A percentile compares a stretch with the other conserved stretches of the same genome.
These are phyloP conservation scores for Micoletzkya japonica DNA, from an alignment of 2,888 invertebrate species.

Conservation along the genomic window DNA sequence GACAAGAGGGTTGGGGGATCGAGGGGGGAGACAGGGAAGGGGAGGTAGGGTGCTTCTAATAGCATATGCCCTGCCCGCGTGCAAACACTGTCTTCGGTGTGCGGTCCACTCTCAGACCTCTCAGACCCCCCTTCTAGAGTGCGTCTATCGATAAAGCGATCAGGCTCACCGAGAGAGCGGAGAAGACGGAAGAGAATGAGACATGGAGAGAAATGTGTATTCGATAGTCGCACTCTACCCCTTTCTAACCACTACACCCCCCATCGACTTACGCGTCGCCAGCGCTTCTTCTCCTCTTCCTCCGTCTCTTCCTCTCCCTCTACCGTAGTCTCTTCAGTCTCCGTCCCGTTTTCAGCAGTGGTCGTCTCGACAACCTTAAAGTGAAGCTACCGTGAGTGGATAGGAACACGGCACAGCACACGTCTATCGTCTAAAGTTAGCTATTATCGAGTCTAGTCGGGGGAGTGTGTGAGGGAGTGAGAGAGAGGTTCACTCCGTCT, in stretches of 20 bases:
- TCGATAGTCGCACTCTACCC: no score
- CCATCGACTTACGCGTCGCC: neutral
- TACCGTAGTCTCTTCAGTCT: constrained; percentile 27
- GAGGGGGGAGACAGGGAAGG: no score
- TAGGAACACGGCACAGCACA: neutral
- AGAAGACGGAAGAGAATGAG: no score
- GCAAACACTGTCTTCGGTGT: no score
- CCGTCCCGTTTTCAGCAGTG: neutral
- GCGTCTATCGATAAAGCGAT: no score
- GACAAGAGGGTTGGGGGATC: no score
- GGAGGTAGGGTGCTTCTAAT: no score
- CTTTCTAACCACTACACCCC: neutral
- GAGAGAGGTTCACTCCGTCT: constrained; percentile 1
- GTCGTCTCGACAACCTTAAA: constrained; percentile 2
- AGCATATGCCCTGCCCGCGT: no score
- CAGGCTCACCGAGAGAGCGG: no score
- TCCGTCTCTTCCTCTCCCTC: constrained; percentile 26
- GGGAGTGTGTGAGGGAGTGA: neutral
- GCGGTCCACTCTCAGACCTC: no score
- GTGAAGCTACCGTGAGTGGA: neutral
- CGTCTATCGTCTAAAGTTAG: neutral
- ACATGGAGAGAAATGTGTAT: no score
- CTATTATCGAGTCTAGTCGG: neutral
- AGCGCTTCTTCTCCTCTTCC: neutral
- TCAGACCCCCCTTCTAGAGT: no score